Percentiles rank a stretch among this genome's conserved stretches.
Conservation (phyloP, 1,140 invertebrate species). For the Euwallacea similis region DNA sequence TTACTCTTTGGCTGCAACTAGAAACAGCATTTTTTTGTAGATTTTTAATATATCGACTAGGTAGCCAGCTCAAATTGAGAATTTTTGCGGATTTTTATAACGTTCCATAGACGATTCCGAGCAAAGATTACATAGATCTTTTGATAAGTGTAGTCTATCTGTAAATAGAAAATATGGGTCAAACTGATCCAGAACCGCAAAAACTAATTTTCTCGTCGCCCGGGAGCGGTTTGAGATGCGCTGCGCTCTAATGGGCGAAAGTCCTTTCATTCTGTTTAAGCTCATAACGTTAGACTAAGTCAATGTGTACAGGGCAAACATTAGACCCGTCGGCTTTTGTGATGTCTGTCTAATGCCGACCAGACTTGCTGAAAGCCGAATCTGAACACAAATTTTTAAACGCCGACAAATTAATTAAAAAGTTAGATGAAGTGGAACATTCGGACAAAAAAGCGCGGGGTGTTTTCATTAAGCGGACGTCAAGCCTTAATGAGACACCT, state of each 20-base stretch:
- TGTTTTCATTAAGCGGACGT: slow-evolving; percentile 22
- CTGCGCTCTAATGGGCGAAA: slow-evolving; percentile 1
- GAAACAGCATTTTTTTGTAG: no score
- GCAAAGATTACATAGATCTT: no score
- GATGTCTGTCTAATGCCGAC: neutral
- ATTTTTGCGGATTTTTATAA: no score
- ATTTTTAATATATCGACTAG: no score
- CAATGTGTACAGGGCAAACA: slow-evolving; percentile 9
- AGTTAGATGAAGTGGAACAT: slow-evolving; percentile 7
- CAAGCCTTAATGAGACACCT: slow-evolving; percentile 20
- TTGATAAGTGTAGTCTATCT: no score
- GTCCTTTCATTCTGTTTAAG: slow-evolving; percentile 13
- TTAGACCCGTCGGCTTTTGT: slow-evolving; percentile 7
- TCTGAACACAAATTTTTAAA: slow-evolving; percentile 1
- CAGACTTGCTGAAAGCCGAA: slow-evolving; percentile 3
- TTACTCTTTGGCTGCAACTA: no score
- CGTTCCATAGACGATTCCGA: no score
- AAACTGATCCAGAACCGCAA: slow-evolving; percentile 1
- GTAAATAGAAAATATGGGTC: neutral
- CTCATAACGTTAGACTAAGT: slow-evolving; percentile 5
- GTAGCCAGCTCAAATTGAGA: no score
- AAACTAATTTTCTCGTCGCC: slow-evolving; percentile 6
- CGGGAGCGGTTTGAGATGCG: neutral
- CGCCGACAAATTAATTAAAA: slow-evolving; percentile 9
- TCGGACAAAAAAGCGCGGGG: neutral